Base-by-base conservation (phyloP, 1,140 invertebrate genomes). In the Metaphire vulgaris region DNA sequence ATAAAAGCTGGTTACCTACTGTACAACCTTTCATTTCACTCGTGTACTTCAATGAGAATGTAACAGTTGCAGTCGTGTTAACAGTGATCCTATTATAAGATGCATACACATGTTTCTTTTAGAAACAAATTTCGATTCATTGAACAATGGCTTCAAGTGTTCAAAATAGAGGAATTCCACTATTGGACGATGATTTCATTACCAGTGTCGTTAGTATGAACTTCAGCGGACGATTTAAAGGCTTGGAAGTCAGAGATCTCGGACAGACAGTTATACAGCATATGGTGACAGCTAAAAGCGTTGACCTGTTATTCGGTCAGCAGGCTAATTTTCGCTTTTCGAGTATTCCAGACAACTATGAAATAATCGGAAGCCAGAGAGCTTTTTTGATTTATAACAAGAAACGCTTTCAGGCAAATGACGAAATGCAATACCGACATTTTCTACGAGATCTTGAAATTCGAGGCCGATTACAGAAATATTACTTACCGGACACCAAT, bases 401-500 rank as follows among this genome's bases (percentile, higher is more conserved):
- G 26, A 28, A 32, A 32, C 33, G 32, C 21, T 73, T 73, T 26
- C 33, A 68, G 56, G 75, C 56, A 15, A 65, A 68, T 30, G 75
- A 76, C 56, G 75, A 76, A 66, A 74, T 34, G 30, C 75, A 76
- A 30, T 76, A 76, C 32, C 30, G 75, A 29, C 75, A 76, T 32
- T 76, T 65, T 33, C 41, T 76, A 33, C 30, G 71, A 66, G 75
- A 76, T 67, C 56, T 76, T 15, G 69, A 76, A 32, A n/a, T 72
- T 31, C 41, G 33, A 68, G 69, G 75, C n/a, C 69, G 70, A 2
- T 41, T 76, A n/a, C 41, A 31, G 29, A 34, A 41, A 16, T 67
- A 73, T 28, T 76, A 76, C 28, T 56, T 76, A 28, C 75, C 75
- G 28, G 75, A 76, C 16, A 32, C 30, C 71, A 76, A 76, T 33